phyloP scores from a whole-genome alignment of 2,113 vertebrate species.

The Nibea albiflora region DNA sequence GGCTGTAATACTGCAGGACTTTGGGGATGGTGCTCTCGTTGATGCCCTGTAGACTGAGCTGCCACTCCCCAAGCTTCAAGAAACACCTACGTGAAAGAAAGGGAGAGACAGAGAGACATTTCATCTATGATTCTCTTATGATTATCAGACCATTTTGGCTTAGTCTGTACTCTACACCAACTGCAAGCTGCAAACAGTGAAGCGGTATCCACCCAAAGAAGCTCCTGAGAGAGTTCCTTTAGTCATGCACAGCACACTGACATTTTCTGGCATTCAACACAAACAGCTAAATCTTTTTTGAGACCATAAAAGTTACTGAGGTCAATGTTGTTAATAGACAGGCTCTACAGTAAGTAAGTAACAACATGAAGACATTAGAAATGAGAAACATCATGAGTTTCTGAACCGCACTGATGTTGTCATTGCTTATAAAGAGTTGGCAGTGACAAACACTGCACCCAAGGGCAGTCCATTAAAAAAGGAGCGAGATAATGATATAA shows the following conservation, averaged over 20 bases:
- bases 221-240: not conserved
- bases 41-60: slow-evolving; percentile 98
- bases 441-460: slow-evolving; percentile 5
- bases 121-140: too few relatives aligned
- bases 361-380: slow-evolving; percentile 5
- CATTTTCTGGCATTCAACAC: not conserved
- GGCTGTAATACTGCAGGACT: slow-evolving; percentile 96
- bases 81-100: slow-evolving; percentile 88
- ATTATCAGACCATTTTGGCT: not conserved
- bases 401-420: slow-evolving; percentile 31
- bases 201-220: not conserved
- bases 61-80: slow-evolving; percentile 98
- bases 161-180: not conserved
- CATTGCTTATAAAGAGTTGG: slow-evolving; percentile 28
- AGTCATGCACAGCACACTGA: not conserved
- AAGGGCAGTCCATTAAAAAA: slow-evolving; percentile 37
- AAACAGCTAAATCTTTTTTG: not conserved
- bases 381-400: slow-evolving; percentile 6
- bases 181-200: not conserved
- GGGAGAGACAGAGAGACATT: too few relatives aligned
- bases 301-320: not conserved
- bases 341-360: slow-evolving; percentile 1
- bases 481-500: slow-evolving; percentile 14
- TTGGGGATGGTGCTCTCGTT: slow-evolving; percentile 99
- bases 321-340: slow-evolving; percentile 5